Evolutionary conservation across 2,888 invertebrate genomes (phyloP), one percentile per base, ranked within the genome.

Genomic region (Eilema caniola): DNA sequence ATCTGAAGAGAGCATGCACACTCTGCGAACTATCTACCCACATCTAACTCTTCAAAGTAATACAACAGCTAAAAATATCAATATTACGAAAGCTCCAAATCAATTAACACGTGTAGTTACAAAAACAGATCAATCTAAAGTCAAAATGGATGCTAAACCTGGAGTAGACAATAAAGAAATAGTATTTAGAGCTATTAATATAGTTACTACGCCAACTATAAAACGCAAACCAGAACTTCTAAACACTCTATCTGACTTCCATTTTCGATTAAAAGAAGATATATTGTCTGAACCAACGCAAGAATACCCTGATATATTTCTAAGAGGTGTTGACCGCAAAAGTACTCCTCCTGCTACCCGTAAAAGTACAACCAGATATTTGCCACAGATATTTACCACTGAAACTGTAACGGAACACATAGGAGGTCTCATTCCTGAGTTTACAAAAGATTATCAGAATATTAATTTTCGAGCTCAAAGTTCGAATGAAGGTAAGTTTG

Each of bases 231-330:
- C 12, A 0, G 11, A n/a, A 7, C 4, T 2, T 20, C 4, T 12
- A 1, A 28, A 31, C 3, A 65, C 31, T 23, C 3, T 56, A 31
- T 65, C 64, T 0, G n/a, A 31, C 0, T 53, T 65, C 1, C n/a
- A 65, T 65, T 56, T 53, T 56, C 53, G 31, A 1, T n/a, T 31
- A 4, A 65, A 65, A 23, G 31, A 31, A 1, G 7, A 65, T 23
- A 3, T 65, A 56, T 7, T 65, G 1, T 56, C 53, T 23, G 64
- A 12, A n/a, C n/a, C 25, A 1, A 31, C 28, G 2, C 14, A 31
- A 8, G 25, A 65, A 3, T 65, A 65, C 28, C 64, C 64, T 16
- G 64, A 65, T 65, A 65, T 65, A 16, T 65, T 65, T 56, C 14
- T 31, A n/a, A 53, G 16, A 31, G 24, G 25, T 20, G 41, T 20